Evolutionary conservation across 1,140 invertebrate genomes (phyloP).

Genomic region (Nomia melanderi): DNA sequence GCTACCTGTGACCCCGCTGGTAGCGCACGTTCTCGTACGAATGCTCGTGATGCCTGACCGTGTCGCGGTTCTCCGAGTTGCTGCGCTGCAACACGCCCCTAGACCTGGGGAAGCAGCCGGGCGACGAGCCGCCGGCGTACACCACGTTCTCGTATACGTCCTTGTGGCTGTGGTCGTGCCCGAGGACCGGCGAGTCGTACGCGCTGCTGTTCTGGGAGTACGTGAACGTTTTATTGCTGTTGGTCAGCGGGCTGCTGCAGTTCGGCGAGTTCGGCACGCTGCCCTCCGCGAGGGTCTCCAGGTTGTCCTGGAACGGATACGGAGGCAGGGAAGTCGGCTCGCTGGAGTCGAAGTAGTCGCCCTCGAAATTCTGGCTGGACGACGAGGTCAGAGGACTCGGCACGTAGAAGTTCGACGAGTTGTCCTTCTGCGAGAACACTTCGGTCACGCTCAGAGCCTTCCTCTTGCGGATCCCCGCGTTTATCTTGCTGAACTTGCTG

Average conservation of each 20-base stretch:
- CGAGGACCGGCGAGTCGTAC: constrained; percentile 34
- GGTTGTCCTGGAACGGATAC: constrained; percentile 71
- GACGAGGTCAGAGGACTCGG: constrained; percentile 82
- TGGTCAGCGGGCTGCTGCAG: constrained; percentile 49
- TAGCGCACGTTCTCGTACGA: constrained; percentile 66
- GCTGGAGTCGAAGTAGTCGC: constrained; percentile 58
- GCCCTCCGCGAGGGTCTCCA: constrained; percentile 70
- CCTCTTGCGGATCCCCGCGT: constrained; percentile 84
- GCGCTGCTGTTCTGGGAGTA: constrained; percentile 50
- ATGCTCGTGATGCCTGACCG: constrained; percentile 43
- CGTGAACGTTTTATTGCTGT: constrained; percentile 45
- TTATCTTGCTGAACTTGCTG: constrained; percentile 85
- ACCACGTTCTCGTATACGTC: constrained; percentile 63
- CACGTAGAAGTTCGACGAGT: constrained; percentile 84
- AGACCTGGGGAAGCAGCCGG: constrained; percentile 43
- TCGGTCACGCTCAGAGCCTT: constrained; percentile 86
- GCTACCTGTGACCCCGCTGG: constrained; percentile 57
- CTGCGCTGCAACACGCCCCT: constrained; percentile 59
- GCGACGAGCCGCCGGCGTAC: constrained; percentile 37
- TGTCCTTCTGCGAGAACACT: constrained; percentile 81
- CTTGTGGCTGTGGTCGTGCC: constrained; percentile 34
- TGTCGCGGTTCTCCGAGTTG: constrained; percentile 65
- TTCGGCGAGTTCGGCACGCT: constrained; percentile 71
- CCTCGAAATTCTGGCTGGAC: constrained; percentile 64
- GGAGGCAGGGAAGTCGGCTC: constrained; percentile 71